Percentiles rank a stretch among this genome's conserved stretches.
These are phyloP conservation scores for Onychorhynchus coronatus DNA, from an alignment of 2,113 vertebrate genomes.

Conservation along the genomic window DNA sequence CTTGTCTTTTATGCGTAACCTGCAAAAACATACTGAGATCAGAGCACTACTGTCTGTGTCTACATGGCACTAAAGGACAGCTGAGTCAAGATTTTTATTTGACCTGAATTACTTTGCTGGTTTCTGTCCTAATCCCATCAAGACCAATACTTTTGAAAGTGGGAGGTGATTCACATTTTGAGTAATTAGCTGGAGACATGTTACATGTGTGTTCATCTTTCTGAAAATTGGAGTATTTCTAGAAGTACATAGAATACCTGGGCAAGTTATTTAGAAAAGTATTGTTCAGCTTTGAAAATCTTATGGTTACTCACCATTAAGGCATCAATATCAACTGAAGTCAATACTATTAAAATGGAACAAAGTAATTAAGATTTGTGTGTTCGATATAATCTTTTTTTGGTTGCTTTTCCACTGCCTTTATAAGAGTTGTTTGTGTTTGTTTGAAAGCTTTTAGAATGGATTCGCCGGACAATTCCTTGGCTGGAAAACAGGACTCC, in stretches of 20 bases:
- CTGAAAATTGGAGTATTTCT: not conserved
- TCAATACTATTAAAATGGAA: not conserved
- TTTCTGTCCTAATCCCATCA: not conserved
- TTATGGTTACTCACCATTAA: not conserved
- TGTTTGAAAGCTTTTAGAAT: constrained; percentile 84
- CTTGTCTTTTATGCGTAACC: not conserved
- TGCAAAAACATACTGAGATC: not conserved
- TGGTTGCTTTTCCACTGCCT: not conserved
- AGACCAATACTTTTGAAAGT: not conserved
- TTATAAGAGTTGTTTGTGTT: not conserved
- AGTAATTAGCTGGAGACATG: not conserved
- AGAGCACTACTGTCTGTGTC: not conserved
- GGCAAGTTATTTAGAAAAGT: not conserved
- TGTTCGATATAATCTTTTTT: not conserved
- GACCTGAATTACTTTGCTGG: not conserved
- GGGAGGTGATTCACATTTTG: not conserved
- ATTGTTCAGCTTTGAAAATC: not conserved
- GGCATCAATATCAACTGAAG: not conserved
- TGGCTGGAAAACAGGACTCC: constrained; percentile 95
- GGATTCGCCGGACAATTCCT: constrained; percentile 95
- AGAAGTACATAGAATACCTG: not conserved
- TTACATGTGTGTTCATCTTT: not conserved
- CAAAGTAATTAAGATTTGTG: not conserved
- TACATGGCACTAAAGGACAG: not conserved
- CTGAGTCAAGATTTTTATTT: not conserved